Evolutionary conservation across 1,140 invertebrate genomes (phyloP), one percentile per base, ranked within the genome.

Genomic region (Littorina saxatilis): DNA sequence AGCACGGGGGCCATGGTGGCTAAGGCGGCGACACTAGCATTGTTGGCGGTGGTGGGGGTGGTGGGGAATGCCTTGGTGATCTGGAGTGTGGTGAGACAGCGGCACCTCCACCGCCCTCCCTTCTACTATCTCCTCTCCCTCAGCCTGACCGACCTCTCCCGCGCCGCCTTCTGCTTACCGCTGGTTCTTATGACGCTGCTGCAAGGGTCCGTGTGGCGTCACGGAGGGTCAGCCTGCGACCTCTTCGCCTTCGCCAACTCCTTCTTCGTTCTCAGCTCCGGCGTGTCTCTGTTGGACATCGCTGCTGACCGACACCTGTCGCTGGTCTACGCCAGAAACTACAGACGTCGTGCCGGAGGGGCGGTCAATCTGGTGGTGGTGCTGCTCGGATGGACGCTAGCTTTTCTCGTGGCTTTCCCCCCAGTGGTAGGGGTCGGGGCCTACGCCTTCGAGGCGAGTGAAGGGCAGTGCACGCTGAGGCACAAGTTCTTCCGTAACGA

Each of bases 121-220:
- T 90, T 89, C 83, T 91, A 90, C 82, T 91, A 89, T 82, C 80
- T 90, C 32, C 79, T 91, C 29, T 90, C 87, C 78, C 72, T 90
- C n/a, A 84, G 86, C 32, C 82, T 91, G 35, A 87, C 90, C 13
- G 90, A 90, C 80, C 73, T 91, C 39, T 88, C 86, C 2, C 84
- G 88, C n/a, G 82, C 87, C 15, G 72, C 89, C 0, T 88, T 91
- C 72, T 91, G 90, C 84, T 50, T 91, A 23, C 89, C 90, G 1
- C 88, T 91, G 52, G 85, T 90, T 7, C 83, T 91, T 40, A 85
- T 87, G 27, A 88, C 89, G 3, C 85, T 90, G 5, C 80, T 89
- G 13, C 85, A 88, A 61, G 85, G 85, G 9, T 88, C 89, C 50
- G 74, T 82, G 15, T 91, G 90, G 90, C 85, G 79, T 63, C 86